Percentiles rank a stretch among this genome's conserved stretches.
Conservation (phyloP, 2,113 vertebrate genomes). For the Budorcas taxicolor region DNA sequence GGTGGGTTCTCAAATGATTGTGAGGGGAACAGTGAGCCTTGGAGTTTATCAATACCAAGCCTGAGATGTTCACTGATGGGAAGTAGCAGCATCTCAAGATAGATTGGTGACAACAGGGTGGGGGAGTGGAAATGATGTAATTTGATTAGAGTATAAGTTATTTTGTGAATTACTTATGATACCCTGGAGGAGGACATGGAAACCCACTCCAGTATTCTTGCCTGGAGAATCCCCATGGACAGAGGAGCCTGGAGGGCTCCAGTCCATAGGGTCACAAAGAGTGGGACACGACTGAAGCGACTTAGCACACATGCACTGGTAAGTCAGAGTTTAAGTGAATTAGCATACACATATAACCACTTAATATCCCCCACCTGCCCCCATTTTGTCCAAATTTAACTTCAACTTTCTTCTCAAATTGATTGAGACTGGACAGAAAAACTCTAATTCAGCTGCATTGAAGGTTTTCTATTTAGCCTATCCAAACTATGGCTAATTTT, state of each 20-base stretch:
- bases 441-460: not conserved
- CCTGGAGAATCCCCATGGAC: not conserved
- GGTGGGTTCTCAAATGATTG: not conserved
- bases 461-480: conserved; percentile 27
- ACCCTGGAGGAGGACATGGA: not conserved
- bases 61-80: not conserved
- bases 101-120: not conserved
- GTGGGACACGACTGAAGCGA: not conserved
- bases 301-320: not conserved
- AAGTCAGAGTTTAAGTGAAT: not conserved
- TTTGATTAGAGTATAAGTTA: not conserved
- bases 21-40: not conserved
- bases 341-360: not conserved
- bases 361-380: not conserved
- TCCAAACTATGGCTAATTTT: conserved; percentile 35
- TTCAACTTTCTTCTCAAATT: conserved; percentile 1
- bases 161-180: not conserved
- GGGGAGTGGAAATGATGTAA: not conserved
- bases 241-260: not conserved
- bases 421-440: conserved; percentile 7
- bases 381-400: conserved; percentile 9
- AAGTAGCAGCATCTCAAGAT: not conserved
- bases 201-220: not conserved
- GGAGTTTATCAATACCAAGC: not conserved
- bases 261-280: not conserved